Conservation (phyloP, 2,797 vertebrate species). For the Tiaroga cobitis region DNA sequence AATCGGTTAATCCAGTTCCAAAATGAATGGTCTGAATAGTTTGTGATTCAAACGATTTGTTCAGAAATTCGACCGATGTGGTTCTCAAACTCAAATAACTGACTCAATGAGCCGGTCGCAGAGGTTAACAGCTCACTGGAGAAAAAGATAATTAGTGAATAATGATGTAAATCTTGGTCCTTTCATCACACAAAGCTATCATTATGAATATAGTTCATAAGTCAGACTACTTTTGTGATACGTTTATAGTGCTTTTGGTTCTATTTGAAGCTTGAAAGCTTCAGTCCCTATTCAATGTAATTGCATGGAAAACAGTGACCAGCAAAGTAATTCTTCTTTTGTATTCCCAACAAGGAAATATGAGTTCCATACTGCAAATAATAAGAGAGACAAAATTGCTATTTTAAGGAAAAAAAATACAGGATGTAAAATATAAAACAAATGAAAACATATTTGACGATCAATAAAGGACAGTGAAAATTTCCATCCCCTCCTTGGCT, state of each 20-base stretch:
- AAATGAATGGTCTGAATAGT: conserved; percentile 7
- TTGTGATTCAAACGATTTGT: conserved; percentile 8
- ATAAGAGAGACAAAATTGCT: neutral
- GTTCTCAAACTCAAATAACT: conserved; percentile 28
- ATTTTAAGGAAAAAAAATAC: neutral
- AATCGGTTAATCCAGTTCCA: conserved; percentile 7
- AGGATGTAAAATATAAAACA: neutral
- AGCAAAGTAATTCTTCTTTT: neutral
- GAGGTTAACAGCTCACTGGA: conserved; percentile 30
- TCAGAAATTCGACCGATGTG: conserved; percentile 14
- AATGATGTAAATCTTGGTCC: conserved; percentile 29
- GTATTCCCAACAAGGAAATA: neutral
- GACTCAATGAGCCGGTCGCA: conserved; percentile 26
- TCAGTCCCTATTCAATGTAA: neutral
- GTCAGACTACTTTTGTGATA: neutral
- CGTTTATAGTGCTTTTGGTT: neutral
- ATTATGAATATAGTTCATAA: neutral
- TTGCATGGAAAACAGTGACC: conserved; percentile 1
- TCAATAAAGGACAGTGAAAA: neutral
- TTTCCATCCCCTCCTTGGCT: neutral
- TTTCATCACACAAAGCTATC: conserved; percentile 17
- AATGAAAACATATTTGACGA: conserved; percentile 1
- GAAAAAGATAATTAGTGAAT: conserved; percentile 34
- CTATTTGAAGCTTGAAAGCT: conserved; percentile 21
- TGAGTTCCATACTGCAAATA: neutral